A percentile compares a stretch with the other conserved stretches of the same genome.
Conservation (phyloP, 2,888 invertebrate species). For the Volucella zonaria region DNA sequence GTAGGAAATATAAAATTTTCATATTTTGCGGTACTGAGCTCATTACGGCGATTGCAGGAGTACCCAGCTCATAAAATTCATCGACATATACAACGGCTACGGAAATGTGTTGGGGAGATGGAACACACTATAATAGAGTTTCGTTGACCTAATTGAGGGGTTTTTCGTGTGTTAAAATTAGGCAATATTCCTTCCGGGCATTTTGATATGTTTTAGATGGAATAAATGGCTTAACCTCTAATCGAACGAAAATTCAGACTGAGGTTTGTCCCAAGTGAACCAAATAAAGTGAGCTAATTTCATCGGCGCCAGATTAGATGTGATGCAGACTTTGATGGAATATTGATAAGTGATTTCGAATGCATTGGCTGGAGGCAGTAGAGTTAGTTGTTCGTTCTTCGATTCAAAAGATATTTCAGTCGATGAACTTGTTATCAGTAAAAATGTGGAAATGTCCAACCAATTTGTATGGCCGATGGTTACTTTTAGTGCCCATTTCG, state of each 20-base stretch:
- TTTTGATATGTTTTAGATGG: constrained; percentile 56
- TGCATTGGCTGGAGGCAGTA: no score
- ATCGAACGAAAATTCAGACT: constrained; percentile 68
- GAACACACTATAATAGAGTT: constrained; percentile 47
- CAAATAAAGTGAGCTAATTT: constrained; percentile 17
- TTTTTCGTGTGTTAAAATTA: constrained; percentile 36
- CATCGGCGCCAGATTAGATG: constrained; percentile 43
- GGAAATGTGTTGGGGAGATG: neutral
- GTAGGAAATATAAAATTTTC: constrained; percentile 63
- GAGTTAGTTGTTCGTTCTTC: no score
- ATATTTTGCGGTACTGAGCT: constrained; percentile 65
- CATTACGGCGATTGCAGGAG: constrained; percentile 39
- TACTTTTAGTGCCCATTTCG: no score
- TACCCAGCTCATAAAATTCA: no score
- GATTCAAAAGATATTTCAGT: no score
- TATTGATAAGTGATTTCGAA: constrained; percentile 6
- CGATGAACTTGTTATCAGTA: no score
- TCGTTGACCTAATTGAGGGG: constrained; percentile 69
- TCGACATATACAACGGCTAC: no score
- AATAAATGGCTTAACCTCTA: constrained; percentile 59
- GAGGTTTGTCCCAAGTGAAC: constrained; percentile 67
- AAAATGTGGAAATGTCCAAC: no score
- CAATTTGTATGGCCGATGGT: no score
- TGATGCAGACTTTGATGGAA: constrained; percentile 24
- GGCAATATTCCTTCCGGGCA: constrained; percentile 62